Conservation (phyloP, 2,888 invertebrate genomes). For the Hanleya hanleyi region DNA sequence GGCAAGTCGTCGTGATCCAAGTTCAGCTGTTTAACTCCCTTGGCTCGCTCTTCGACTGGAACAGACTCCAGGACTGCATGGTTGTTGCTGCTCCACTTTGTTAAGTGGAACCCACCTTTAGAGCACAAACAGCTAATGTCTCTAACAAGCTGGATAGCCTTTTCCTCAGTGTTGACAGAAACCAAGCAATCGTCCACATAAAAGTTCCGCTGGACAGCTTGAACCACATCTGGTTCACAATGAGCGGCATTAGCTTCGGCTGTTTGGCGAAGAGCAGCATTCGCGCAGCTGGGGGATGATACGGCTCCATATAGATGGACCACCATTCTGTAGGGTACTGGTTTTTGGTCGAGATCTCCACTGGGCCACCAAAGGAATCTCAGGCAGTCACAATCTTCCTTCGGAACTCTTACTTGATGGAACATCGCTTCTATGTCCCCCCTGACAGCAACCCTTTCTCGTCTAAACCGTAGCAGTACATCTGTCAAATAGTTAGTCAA, state of each 20-base stretch:
- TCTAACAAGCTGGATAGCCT: slow-evolving; percentile 27
- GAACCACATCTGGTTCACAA: slow-evolving; percentile 20
- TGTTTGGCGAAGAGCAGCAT: slow-evolving; percentile 28
- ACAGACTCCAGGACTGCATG: too few species aligned
- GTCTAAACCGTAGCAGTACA: slow-evolving; percentile 41
- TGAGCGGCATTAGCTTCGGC: slow-evolving; percentile 17
- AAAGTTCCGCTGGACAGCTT: slow-evolving; percentile 25
- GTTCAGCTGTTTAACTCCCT: too few species aligned
- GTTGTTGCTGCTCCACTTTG: too few species aligned
- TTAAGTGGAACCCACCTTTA: too few species aligned
- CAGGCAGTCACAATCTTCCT: slow-evolving; percentile 26
- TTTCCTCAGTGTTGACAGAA: neutral
- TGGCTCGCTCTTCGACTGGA: too few species aligned
- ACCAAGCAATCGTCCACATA: slow-evolving; percentile 25
- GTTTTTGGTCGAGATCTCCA: slow-evolving; percentile 4
- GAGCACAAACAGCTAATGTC: too few species aligned
- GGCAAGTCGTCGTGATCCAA: too few species aligned
- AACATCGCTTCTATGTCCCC: slow-evolving; percentile 36
- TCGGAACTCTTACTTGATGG: too few species aligned
- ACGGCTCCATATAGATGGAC: slow-evolving; percentile 34
- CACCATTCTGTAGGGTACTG: slow-evolving; percentile 14
- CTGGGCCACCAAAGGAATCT: slow-evolving; percentile 37
- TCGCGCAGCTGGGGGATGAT: slow-evolving; percentile 34
- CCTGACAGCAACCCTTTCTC: slow-evolving; percentile 31
- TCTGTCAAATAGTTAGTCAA: slow-evolving; percentile 38